Evolutionary conservation across 2,888 invertebrate species (phyloP).

Genomic region (Xestia sexstrigata): DNA sequence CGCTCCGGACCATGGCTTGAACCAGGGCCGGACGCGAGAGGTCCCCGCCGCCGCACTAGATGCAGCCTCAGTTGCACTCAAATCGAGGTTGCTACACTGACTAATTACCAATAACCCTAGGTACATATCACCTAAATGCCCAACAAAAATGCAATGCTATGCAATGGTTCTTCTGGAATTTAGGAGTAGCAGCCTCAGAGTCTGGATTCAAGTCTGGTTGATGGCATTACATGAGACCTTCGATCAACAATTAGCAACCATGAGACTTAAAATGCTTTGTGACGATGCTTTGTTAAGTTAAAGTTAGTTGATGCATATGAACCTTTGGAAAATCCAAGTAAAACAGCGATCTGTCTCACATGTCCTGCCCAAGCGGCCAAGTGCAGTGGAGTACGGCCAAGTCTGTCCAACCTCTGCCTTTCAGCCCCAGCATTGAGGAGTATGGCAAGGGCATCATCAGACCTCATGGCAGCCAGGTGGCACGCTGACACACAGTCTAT

Average conservation of each 20-base stretch:
- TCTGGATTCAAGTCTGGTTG: background rate
- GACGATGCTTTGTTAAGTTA: background rate
- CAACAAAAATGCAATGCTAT: too few relatives aligned
- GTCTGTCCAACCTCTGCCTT: constrained; percentile 71
- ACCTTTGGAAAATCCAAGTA: constrained; percentile 73
- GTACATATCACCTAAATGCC: background rate
- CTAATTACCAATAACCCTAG: background rate
- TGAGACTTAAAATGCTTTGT: background rate
- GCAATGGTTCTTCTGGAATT: background rate
- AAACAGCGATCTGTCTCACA: constrained; percentile 70
- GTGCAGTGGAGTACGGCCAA: constrained; percentile 82
- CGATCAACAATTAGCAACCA: too few relatives aligned
- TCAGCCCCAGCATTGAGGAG: constrained; percentile 76
- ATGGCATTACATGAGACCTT: background rate
- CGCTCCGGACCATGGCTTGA: too few relatives aligned
- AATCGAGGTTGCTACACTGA: background rate
- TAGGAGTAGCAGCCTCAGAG: background rate
- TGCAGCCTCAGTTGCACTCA: background rate
- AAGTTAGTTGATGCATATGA: background rate
- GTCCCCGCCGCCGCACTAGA: too few relatives aligned
- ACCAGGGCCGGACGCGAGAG: too few relatives aligned
- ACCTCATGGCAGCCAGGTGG: constrained; percentile 79
- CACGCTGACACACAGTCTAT: constrained; percentile 65
- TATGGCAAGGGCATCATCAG: constrained; percentile 73
- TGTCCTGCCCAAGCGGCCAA: constrained; percentile 80